Evolutionary conservation across 53 echinoderm and acorn worm species (phyloP).

Genomic region (Crossaster papposus): DNA sequence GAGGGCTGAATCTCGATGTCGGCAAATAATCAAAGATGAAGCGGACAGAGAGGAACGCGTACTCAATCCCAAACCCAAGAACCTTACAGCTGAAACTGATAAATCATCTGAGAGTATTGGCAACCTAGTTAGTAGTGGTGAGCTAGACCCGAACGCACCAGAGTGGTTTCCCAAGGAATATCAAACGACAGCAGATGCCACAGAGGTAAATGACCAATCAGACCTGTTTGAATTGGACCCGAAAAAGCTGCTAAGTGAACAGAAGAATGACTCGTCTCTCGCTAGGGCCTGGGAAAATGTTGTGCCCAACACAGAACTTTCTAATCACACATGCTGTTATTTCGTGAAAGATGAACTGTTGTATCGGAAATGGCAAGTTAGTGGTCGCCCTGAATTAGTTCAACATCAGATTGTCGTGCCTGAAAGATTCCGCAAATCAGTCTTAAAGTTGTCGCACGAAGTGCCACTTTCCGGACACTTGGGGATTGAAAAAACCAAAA

Average conservation of each 20-base stretch:
- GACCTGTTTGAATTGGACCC: constrained; percentile 9
- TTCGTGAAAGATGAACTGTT: constrained; percentile 1
- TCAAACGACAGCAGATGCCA: too few relatives aligned
- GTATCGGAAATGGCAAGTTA: constrained; percentile 17
- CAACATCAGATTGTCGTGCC: constrained; percentile 27
- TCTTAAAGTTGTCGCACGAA: constrained; percentile 14
- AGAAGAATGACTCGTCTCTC: background rate
- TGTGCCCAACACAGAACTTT: background rate
- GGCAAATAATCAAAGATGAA: too few relatives aligned
- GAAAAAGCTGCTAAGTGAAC: background rate
- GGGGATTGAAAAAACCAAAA: background rate
- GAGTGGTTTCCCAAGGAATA: too few relatives aligned
- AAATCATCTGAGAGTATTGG: too few relatives aligned
- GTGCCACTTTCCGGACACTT: background rate
- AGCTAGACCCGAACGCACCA: too few relatives aligned
- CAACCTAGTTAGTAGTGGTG: too few relatives aligned
- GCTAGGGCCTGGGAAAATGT: background rate
- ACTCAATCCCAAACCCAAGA: background rate
- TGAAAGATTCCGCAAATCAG: background rate
- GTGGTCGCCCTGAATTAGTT: background rate
- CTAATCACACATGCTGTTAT: background rate
- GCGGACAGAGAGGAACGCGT: too few relatives aligned
- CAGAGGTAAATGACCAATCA: background rate
- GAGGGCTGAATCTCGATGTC: background rate
- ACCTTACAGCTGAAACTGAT: background rate